Base-by-base conservation (phyloP, 2,113 vertebrate species). In the Conger conger region DNA sequence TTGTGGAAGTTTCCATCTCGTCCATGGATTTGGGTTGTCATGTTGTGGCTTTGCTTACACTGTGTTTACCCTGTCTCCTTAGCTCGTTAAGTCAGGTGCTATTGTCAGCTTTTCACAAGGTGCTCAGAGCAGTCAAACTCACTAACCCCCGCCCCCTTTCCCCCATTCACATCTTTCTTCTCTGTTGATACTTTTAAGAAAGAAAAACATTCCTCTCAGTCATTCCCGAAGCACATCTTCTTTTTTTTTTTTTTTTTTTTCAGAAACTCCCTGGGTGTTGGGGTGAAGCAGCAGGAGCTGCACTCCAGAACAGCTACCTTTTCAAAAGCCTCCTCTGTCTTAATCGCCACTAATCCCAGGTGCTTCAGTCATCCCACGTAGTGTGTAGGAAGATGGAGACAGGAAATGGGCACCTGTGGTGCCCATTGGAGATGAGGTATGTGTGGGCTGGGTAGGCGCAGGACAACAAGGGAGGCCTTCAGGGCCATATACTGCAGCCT, bases 161-260 rank as follows among this genome's bases (percentile, higher is more conserved):
- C 42, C 80, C 33, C 23, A 82, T 33, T 77, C 16, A 33, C 68
- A 45, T 50, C 90, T 92, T 91, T 89, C 89, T 87, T 87, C 80
- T 87, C 87, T 86, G 90, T 89, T 93, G 90, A 92, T 88, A 35
- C 73, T 40, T 82, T 63, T 54, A 89, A 88, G 38, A 84, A 91
- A 88, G 90, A 33, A 88, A 93, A 93, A 93, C 93, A 92, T 94
- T 93, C 92, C 89, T 82, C 38, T 90, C 88, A n/a, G n/a, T n/a
- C 84, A 87, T 83, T 78, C 81, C 81, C 84, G 88, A 87, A 79
- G 88, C 83, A 23, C 86, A 81, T 79, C 60, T 77, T 17, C 33
- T 9, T 81, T 76, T 85, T 42, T 76, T 76, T 85, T 81, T 17
- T 38, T 9, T 81, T 76, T 85, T 42, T 76, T 76, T 85, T 81